These are phyloP conservation scores for Amphiprion percula DNA, from an alignment of 2,113 vertebrate species.

Conservation along the genomic window DNA sequence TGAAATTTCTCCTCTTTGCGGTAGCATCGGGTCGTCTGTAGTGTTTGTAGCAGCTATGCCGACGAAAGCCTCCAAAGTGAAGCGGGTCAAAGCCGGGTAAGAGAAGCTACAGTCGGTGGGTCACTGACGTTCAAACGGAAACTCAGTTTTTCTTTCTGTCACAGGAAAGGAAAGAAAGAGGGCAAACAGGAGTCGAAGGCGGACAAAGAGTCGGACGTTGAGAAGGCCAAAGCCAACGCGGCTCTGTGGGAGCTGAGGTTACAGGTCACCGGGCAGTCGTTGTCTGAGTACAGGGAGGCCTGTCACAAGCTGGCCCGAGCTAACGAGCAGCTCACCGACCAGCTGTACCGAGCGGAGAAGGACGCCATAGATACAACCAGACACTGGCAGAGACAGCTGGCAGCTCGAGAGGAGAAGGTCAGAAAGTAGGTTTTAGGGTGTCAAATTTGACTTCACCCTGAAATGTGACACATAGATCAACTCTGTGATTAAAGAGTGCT, in stretches of 20 bases:
- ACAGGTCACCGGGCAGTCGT: constrained; percentile 82
- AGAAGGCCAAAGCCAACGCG: constrained; percentile 83
- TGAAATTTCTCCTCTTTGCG: not conserved
- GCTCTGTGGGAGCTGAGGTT: constrained; percentile 87
- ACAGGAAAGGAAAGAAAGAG: constrained; percentile 81
- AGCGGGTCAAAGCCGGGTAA: constrained; percentile 79
- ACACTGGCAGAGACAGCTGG: constrained; percentile 79
- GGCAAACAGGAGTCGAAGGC: constrained; percentile 70
- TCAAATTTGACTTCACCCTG: too few species aligned
- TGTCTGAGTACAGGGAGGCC: constrained; percentile 80
- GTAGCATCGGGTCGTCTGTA: too few species aligned
- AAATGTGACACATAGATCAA: too few species aligned
- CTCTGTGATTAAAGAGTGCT: too few species aligned
- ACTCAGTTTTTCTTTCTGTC: not conserved
- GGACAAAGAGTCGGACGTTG: constrained; percentile 79
- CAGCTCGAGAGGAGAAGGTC: constrained; percentile 86
- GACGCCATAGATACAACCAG: constrained; percentile 80
- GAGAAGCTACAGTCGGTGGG: not conserved
- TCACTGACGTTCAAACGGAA: not conserved
- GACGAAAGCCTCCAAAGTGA: constrained; percentile 79
- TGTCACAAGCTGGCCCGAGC: constrained; percentile 77
- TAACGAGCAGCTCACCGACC: constrained; percentile 84
- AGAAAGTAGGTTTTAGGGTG: not conserved
- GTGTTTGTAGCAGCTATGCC: constrained; percentile 67
- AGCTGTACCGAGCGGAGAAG: constrained; percentile 83